phyloP scores from a whole-genome alignment of 2,888 invertebrate genomes.

The Leptinotarsa rubiginosa region DNA sequence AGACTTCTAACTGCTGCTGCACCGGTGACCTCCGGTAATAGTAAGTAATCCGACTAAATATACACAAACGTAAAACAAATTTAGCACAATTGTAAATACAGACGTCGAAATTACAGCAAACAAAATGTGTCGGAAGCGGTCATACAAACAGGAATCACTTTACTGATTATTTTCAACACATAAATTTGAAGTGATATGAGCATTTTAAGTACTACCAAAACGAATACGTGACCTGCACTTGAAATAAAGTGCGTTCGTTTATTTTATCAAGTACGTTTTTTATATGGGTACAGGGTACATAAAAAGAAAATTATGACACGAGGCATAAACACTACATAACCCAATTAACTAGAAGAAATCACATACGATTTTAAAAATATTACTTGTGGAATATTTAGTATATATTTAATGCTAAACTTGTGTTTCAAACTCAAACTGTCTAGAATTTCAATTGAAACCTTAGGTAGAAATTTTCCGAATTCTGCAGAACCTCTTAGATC shows the following conservation, averaged over 20 bases:
- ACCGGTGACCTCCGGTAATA: neutral
- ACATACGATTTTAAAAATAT: too few species aligned
- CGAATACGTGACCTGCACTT: neutral
- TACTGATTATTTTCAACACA: conserved; percentile 14
- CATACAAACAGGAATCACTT: conserved; percentile 1
- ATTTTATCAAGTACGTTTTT: neutral
- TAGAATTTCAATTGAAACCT: too few species aligned
- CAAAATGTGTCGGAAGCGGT: neutral
- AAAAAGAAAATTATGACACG: neutral
- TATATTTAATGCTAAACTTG: too few species aligned
- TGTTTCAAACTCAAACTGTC: too few species aligned
- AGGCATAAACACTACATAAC: neutral
- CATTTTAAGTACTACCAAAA: conserved; percentile 11
- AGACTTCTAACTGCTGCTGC: neutral
- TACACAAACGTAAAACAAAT: conserved; percentile 9
- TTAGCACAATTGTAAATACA: conserved; percentile 7
- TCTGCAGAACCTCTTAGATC: too few species aligned
- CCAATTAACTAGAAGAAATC: too few species aligned
- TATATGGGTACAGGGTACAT: neutral
- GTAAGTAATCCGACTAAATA: neutral
- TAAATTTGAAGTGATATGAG: conserved; percentile 15
- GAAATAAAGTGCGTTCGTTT: neutral
- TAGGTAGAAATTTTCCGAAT: too few species aligned
- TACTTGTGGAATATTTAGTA: too few species aligned
- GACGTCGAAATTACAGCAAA: conserved; percentile 11